Base-by-base conservation (phyloP, 2,113 vertebrate genomes). In the Tilapia sparmanii region DNA sequence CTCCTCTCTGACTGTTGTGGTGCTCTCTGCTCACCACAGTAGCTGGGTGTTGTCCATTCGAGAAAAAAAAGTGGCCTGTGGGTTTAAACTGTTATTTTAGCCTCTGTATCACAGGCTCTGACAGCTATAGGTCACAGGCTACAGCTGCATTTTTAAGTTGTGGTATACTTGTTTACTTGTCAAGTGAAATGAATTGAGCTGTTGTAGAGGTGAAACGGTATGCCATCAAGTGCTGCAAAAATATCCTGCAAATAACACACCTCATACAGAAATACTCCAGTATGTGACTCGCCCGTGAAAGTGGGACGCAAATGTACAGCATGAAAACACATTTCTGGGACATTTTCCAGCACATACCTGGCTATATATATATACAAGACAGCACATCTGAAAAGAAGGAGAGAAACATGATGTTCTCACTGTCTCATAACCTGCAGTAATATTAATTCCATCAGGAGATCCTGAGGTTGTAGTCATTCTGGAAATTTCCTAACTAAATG, bases 51-150 rank as follows among this genome's bases (percentile, higher is more conserved):
- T 71, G 90, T 80, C 84, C 66, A n/a, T 50, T n/a, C 8, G 11
- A 33, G 84, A 76, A 1, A 13, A 63, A 45, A 63, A 16, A 50
- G 24, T 50, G 33, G 47, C 38, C 26, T 1, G 42, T 84, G 90
- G 91, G 87, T 90, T 87, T 15, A 81, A 71, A 68, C 54, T 89
- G 84, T 90, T 93, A 90, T 90, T 95, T 91, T 88, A 83, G 82
- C 81, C 80, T 79, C 53, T 55, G 83, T 84, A 35, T 71, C 59
- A 82, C 73, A 82, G 53, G 16, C 63, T 89, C 33, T 71, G 45
- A 86, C 63, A 89, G 83, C 88, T 87, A 73, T n/a, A 8, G 61
- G 18, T 66, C 61, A 66, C 50, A 84, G 53, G 80, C 71, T 68
- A 68, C 63, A 38, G 63, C 63, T 52, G 45, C 66, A 71, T 86